phyloP scores from a whole-genome alignment of 2,888 invertebrate species.

The Rugalucina vietnamica region DNA sequence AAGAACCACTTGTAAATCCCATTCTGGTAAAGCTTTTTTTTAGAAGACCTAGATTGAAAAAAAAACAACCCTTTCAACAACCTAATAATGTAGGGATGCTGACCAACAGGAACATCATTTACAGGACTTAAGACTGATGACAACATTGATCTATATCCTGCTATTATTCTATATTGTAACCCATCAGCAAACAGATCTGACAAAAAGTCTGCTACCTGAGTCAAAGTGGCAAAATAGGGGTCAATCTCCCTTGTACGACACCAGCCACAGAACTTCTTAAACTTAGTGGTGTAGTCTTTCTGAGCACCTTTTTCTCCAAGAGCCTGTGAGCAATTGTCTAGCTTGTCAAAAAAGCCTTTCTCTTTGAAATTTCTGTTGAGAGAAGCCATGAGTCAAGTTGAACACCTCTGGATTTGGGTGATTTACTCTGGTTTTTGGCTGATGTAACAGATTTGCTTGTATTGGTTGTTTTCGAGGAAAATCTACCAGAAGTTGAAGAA shows the following conservation, averaged over 20 bases:
- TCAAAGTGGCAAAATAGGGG: slow-evolving; percentile 41
- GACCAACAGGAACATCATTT: slow-evolving; percentile 31
- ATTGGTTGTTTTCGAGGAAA: slow-evolving; percentile 22
- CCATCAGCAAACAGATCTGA: slow-evolving; percentile 24
- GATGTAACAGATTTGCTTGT: slow-evolving; percentile 20
- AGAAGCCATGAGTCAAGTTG: slow-evolving; percentile 31
- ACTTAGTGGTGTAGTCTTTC: slow-evolving; percentile 38
- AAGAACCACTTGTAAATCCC: slow-evolving; percentile 46
- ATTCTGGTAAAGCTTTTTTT: slow-evolving; percentile 41
- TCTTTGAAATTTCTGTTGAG: slow-evolving; percentile 25
- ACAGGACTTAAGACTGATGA: slow-evolving; percentile 38
- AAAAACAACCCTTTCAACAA: slow-evolving; percentile 42
- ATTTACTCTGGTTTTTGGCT: slow-evolving; percentile 24
- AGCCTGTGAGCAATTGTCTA: slow-evolving; percentile 40
- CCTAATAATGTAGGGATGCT: slow-evolving; percentile 52
- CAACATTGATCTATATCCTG: slow-evolving; percentile 48
- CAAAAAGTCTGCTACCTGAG: slow-evolving; percentile 40
- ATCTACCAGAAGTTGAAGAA: slow-evolving; percentile 31
- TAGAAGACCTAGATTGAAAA: slow-evolving; percentile 47
- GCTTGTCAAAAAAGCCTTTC: slow-evolving; percentile 38
- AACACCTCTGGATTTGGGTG: slow-evolving; percentile 29
- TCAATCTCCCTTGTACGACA: slow-evolving; percentile 43
- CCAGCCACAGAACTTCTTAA: slow-evolving; percentile 45
- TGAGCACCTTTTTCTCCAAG: slow-evolving; percentile 41
- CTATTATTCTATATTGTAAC: slow-evolving; percentile 41